Conservation (phyloP, 2,797 vertebrate genomes). For the Dromococcyx pavoninus region DNA sequence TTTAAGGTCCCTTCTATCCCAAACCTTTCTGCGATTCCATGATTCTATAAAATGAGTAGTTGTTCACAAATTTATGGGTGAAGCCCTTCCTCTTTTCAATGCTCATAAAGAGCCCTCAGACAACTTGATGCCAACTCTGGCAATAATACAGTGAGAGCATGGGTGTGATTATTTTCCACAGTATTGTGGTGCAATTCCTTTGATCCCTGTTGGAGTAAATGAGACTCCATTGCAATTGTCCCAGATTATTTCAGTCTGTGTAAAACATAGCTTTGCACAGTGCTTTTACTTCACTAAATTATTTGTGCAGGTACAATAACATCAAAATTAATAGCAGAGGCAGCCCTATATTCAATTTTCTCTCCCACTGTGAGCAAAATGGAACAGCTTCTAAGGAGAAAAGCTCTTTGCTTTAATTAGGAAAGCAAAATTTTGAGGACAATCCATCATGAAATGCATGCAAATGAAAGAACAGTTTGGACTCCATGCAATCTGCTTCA, state of each 20-base stretch:
- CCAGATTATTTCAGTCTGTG: constrained; percentile 1
- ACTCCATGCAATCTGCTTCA: neutral
- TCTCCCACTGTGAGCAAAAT: neutral
- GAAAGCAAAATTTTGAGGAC: neutral
- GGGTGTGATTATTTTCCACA: neutral
- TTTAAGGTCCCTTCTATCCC: too few species aligned
- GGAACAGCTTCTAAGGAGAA: neutral
- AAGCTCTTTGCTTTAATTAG: neutral
- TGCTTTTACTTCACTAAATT: neutral
- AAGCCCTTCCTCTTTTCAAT: too few species aligned
- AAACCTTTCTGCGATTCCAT: too few species aligned
- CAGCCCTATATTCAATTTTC: neutral
- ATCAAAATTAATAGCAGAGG: neutral
- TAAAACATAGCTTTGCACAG: constrained; percentile 22
- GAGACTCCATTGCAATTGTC: constrained; percentile 28
- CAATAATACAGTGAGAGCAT: neutral
- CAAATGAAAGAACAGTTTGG: neutral
- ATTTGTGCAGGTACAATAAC: neutral
- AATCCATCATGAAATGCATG: neutral
- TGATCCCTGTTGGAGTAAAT: neutral
- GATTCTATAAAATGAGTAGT: too few species aligned
- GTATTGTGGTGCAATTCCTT: constrained; percentile 18
- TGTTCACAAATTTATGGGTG: too few species aligned
- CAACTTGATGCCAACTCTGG: too few species aligned
- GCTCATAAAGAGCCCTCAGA: too few species aligned